Conservation (phyloP, 2,113 vertebrate genomes). For the Ictalurus punctatus region DNA sequence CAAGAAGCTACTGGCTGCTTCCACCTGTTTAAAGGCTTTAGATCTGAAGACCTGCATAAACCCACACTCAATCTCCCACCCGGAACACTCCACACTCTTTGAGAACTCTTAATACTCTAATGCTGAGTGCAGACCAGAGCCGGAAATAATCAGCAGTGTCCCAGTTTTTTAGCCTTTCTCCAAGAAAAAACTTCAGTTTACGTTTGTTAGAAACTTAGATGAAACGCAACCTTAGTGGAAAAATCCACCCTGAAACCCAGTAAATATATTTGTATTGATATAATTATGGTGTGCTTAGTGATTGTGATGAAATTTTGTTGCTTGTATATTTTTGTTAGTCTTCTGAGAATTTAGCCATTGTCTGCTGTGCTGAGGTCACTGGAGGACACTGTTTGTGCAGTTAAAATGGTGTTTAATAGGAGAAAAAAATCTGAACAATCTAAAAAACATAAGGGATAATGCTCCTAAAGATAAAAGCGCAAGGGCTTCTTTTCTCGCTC, state of each 20-base stretch:
- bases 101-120: conserved; percentile 25
- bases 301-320: neutral
- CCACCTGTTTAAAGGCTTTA: conserved; percentile 47
- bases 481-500: neutral
- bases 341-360: too few species aligned
- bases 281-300: neutral
- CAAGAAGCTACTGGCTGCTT: conserved; percentile 30
- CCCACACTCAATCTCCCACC: conserved; percentile 28
- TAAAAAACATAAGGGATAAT: neutral
- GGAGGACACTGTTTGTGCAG: too few species aligned
- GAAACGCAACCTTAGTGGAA: neutral
- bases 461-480: neutral
- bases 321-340: too few species aligned
- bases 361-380: too few species aligned
- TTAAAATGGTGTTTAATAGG: too few species aligned
- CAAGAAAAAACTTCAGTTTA: conserved; percentile 12
- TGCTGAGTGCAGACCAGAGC: conserved; percentile 9
- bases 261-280: neutral
- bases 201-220: neutral
- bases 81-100: conserved; percentile 27
- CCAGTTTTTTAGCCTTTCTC: conserved; percentile 32
- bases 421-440: too few species aligned
- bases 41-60: conserved; percentile 43
- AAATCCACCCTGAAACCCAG: neutral
- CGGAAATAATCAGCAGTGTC: conserved; percentile 33